Conservation (phyloP, 2,113 vertebrate genomes). For the Trogon surrucura region DNA sequence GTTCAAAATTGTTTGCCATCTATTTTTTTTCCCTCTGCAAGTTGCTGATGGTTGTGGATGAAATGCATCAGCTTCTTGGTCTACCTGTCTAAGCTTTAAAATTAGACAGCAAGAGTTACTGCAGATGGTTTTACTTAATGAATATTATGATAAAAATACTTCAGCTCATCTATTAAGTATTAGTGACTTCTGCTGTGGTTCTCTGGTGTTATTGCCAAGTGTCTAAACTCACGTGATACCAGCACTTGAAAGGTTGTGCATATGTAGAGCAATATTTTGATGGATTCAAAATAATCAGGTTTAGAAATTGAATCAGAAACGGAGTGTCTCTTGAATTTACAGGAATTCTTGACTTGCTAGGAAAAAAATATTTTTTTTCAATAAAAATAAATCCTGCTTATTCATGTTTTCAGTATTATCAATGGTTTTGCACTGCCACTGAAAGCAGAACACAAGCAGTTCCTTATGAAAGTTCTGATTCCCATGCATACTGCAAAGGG, state of each 20-base stretch:
- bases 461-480: constrained; percentile 98
- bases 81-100: neutral
- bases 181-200: neutral
- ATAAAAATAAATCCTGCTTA: constrained; percentile 62
- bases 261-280: neutral
- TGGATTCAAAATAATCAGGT: neutral
- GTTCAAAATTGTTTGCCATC: neutral
- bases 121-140: neutral
- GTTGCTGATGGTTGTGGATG: neutral
- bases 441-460: constrained; percentile 99
- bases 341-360: neutral
- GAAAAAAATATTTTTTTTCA: neutral
- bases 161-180: neutral
- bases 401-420: constrained; percentile 90
- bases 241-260: neutral
- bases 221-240: neutral
- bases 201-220: neutral
- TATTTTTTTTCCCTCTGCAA: neutral
- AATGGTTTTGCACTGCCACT: constrained; percentile 98
- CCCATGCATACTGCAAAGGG: constrained; percentile 96
- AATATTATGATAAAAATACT: neutral
- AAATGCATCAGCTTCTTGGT: neutral
- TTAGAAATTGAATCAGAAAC: neutral
- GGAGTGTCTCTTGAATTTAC: neutral
- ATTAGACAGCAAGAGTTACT: neutral